These are phyloP conservation scores for Pseudomugil gertrudae DNA, from an alignment of 2,797 vertebrate genomes.

Conservation along the genomic window DNA sequence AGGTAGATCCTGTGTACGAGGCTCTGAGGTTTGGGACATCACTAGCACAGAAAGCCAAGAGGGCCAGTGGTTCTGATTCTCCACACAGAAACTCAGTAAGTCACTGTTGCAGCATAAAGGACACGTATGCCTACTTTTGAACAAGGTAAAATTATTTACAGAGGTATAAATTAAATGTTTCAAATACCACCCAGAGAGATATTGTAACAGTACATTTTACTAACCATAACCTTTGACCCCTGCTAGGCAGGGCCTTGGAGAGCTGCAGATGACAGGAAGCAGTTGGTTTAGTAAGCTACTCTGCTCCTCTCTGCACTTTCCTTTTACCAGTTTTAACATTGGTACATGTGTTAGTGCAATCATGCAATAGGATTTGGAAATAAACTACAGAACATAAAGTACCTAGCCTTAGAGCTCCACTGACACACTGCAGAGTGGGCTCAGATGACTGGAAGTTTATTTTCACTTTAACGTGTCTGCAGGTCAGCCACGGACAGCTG, in stretches of 20 bases:
- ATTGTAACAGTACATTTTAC: neutral
- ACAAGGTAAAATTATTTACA: neutral
- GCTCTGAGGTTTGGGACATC: slow-evolving; percentile 96
- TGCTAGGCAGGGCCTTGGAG: no score
- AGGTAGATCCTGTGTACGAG: slow-evolving; percentile 98
- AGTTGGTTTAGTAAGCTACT: no score
- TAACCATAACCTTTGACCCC: neutral
- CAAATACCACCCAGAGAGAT: neutral
- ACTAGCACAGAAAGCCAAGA: slow-evolving; percentile 94
- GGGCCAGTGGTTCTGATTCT: slow-evolving; percentile 91
- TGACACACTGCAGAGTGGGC: neutral
- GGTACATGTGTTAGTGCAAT: no score
- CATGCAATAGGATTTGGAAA: no score
- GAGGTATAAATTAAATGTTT: neutral
- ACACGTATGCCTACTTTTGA: neutral
- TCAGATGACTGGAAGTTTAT: neutral
- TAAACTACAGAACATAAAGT: no score
- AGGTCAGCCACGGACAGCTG: neutral
- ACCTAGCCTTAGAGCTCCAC: no score
- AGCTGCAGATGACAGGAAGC: no score
- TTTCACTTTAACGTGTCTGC: neutral
- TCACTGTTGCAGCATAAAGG: neutral
- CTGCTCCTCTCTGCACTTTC: no score
- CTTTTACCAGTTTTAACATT: no score
- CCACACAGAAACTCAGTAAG: slow-evolving; percentile 93